A percentile compares a stretch with the other conserved stretches of the same genome.
phyloP scores from a whole-genome alignment of 2,113 vertebrate species.

The Aramus guarauna region DNA sequence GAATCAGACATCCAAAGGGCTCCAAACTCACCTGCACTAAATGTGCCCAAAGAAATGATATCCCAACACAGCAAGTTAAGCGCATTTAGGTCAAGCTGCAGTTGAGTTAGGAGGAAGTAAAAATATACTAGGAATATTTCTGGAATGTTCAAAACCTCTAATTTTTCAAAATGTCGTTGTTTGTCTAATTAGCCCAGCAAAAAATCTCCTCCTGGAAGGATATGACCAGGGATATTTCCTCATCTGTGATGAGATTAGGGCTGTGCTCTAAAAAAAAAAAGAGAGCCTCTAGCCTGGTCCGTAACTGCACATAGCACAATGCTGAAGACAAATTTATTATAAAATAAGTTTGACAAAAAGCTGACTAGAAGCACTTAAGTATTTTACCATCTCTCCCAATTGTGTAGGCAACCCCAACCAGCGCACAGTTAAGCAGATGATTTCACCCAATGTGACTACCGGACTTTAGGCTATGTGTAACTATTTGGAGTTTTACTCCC shows the following conservation, averaged over 20 bases:
- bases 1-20: neutral
- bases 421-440: neutral
- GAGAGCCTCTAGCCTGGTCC: neutral
- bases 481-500: neutral
- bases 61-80: neutral
- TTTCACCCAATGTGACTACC: neutral
- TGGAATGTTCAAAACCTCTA: neutral
- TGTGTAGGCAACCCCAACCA: neutral
- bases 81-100: neutral
- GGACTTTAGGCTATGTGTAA: neutral
- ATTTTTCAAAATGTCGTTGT: neutral
- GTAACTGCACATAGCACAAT: fast-evolving
- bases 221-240: neutral
- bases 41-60: neutral
- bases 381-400: neutral
- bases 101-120: neutral
- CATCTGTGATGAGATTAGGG: neutral
- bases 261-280: neutral
- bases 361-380: neutral
- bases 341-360: neutral
- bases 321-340: neutral
- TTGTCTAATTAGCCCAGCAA: neutral
- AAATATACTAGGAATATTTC: neutral
- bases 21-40: neutral
- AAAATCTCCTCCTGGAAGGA: neutral